Percentiles rank a stretch among this genome's conserved stretches.
Evolutionary conservation across 2,888 invertebrate species (phyloP).

Genomic region (Sinotaia quadrata): DNA sequence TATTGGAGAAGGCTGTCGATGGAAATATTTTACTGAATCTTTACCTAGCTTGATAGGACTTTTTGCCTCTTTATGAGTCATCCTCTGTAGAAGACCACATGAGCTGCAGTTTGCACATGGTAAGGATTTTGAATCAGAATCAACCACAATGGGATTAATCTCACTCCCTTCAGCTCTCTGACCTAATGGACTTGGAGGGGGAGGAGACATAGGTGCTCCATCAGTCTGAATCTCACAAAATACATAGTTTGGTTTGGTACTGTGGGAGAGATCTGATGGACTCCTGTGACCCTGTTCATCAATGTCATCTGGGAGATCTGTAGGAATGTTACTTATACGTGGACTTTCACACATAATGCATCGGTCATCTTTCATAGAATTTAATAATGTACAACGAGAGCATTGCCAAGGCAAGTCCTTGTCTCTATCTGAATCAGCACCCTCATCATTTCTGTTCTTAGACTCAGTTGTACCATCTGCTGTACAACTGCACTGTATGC

Average conservation of each 20-base stretch:
- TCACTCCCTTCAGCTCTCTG: background rate
- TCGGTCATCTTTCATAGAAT: constrained; percentile 78
- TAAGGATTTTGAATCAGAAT: constrained; percentile 84
- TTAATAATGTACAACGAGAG: constrained; percentile 83
- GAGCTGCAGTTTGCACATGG: constrained; percentile 90
- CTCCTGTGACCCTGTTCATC: constrained; percentile 21
- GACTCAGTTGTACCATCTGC: background rate
- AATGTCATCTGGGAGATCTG: constrained; percentile 17
- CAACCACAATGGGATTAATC: constrained; percentile 2
- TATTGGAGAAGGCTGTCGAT: constrained; percentile 9
- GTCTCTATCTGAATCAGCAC: background rate
- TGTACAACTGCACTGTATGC: background rate
- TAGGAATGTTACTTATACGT: constrained; percentile 49
- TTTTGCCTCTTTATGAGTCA: constrained; percentile 8
- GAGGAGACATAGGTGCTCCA: background rate
- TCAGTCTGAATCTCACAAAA: background rate
- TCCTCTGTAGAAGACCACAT: constrained; percentile 76
- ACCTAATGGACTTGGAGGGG: background rate
- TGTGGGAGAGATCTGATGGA: background rate
- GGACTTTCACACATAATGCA: constrained; percentile 86
- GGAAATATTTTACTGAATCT: constrained; percentile 36
- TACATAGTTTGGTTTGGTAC: background rate
- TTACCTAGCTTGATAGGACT: constrained; percentile 39
- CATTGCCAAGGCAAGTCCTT: constrained; percentile 69
- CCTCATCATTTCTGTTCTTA: background rate